These are phyloP conservation scores for Octodon degus DNA, from an alignment of 2,113 vertebrate species.

Conservation along the genomic window DNA sequence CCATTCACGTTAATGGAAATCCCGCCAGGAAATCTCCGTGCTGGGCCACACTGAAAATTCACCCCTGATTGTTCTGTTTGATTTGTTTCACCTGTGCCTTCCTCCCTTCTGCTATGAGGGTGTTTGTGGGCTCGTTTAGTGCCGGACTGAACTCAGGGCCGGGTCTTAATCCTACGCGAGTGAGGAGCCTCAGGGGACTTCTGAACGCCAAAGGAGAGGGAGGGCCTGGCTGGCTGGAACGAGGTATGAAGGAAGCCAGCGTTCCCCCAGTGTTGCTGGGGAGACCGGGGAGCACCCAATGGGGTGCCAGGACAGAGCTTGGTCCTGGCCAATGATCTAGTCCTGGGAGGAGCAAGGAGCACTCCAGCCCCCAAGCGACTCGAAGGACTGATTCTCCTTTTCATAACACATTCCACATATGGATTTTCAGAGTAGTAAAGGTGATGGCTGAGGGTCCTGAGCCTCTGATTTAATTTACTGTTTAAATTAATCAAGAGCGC, in stretches of 20 bases:
- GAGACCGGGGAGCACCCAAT: not conserved
- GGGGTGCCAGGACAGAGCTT: not conserved
- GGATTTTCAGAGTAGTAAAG: not conserved
- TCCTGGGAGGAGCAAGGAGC: not conserved
- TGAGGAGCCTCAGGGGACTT: not conserved
- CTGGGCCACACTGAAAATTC: slow-evolving; percentile 73
- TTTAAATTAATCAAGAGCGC: not conserved
- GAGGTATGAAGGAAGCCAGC: slow-evolving; percentile 1
- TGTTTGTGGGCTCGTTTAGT: not conserved
- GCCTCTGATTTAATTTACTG: not conserved
- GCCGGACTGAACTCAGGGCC: not conserved
- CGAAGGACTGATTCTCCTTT: not conserved
- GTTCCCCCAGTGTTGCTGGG: not conserved
- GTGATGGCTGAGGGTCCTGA: not conserved
- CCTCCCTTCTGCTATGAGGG: slow-evolving; percentile 48
- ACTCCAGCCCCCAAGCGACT: not conserved
- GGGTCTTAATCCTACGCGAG: slow-evolving; percentile 9
- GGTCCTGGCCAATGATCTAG: not conserved
- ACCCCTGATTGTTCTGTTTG: slow-evolving; percentile 80
- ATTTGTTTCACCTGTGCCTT: slow-evolving; percentile 81
- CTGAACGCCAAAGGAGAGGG: not conserved
- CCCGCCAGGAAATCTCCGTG: slow-evolving; percentile 77
- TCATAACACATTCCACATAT: rapidly evolving
- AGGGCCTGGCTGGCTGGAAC: not conserved
- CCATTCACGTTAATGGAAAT: slow-evolving; percentile 81